Base-by-base conservation (phyloP, 2,113 vertebrate species). In the Macquaria ambigua region DNA sequence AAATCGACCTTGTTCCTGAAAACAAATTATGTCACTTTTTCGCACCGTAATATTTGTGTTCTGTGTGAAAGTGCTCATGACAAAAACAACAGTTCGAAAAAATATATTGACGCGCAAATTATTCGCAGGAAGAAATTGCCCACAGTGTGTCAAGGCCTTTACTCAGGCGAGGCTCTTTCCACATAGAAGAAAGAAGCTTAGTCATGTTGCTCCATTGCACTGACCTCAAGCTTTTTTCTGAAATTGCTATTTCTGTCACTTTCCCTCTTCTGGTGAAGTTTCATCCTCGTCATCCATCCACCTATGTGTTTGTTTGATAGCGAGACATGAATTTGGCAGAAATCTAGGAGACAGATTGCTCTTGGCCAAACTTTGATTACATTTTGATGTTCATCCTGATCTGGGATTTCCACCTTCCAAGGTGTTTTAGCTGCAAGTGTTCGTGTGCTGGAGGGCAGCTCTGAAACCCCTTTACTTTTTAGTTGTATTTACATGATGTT, bases 131-230 rank as follows among this genome's bases (percentile, higher is more conserved):
- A 34, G 3, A 34, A 34, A 34, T 2, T 34, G 31, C 34, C 34
- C 34, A 3, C 34, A 34, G 34, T 34, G 34, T 34, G 34, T 34
- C 3, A 34, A 34, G 34, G 34, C 34, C 34, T 34, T 34, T 14
- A 28, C 50, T 70, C 64, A 74, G 37, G 18, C 55, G 31, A 69
- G 41, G 58, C 56, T 59, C 58, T 31, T 31, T 34, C 41, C 21
- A 43, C 8, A 71, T 39, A 34, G 37, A 70, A 63, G 46, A 72
- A 52, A 46, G 84, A n/a, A 50, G 67, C 83, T 69, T 39, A 39
- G 39, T 7, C 39, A 39, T 39, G 39, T 39, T 34, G 34, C 34
- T 34, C 3, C 34, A 34, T 5, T 34, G 34, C 34, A 34, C 34
- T 34, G 34, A 34, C 4, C 34, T 34, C 34, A 5, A 34, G 34